phyloP scores from a whole-genome alignment of 2,797 vertebrate genomes.

The Poecilia velifera region DNA sequence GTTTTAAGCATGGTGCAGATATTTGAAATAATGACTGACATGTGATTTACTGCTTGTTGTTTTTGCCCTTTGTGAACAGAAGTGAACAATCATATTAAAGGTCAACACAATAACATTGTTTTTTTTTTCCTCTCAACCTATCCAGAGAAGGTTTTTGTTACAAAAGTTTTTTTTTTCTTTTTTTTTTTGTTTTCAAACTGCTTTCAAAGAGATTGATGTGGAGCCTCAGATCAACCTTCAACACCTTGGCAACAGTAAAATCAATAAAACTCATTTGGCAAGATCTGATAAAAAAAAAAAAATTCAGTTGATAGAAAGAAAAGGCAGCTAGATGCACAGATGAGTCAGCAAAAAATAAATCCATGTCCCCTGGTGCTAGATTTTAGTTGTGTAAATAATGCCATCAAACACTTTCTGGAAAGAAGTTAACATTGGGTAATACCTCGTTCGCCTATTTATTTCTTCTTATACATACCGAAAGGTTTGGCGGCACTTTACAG shows the following conservation, averaged over 20 bases:
- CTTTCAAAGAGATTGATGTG: slow-evolving; percentile 61
- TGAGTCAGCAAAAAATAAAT: slow-evolving; percentile 46
- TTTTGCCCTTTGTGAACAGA: slow-evolving; percentile 72
- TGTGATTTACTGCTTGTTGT: slow-evolving; percentile 72
- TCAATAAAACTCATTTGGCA: slow-evolving; percentile 71
- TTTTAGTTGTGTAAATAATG: slow-evolving; percentile 10
- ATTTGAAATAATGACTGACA: slow-evolving; percentile 67
- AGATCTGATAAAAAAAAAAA: slow-evolving; percentile 53
- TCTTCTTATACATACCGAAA: neutral
- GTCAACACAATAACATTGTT: slow-evolving; percentile 71
- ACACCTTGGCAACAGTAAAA: slow-evolving; percentile 47
- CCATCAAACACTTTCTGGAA: slow-evolving; percentile 18
- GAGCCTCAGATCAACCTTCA: slow-evolving; percentile 50
- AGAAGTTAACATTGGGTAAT: neutral
- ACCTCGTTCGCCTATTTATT: neutral
- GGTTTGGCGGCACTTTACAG: neutral
- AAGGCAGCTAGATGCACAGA: slow-evolving; percentile 45
- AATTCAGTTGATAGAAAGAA: slow-evolving; percentile 57
- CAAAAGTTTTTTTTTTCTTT: neutral
- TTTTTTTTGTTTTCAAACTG: slow-evolving; percentile 13
- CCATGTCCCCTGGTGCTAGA: neutral
- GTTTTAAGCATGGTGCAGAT: slow-evolving; percentile 31
- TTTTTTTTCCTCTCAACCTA: slow-evolving; percentile 47
- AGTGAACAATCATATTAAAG: slow-evolving; percentile 75
- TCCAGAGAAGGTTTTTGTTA: slow-evolving; percentile 47